Percentiles rank a stretch among this genome's conserved stretches.
Evolutionary conservation across 2,113 vertebrate genomes (phyloP).

Genomic region (Ginglymostoma cirratum): DNA sequence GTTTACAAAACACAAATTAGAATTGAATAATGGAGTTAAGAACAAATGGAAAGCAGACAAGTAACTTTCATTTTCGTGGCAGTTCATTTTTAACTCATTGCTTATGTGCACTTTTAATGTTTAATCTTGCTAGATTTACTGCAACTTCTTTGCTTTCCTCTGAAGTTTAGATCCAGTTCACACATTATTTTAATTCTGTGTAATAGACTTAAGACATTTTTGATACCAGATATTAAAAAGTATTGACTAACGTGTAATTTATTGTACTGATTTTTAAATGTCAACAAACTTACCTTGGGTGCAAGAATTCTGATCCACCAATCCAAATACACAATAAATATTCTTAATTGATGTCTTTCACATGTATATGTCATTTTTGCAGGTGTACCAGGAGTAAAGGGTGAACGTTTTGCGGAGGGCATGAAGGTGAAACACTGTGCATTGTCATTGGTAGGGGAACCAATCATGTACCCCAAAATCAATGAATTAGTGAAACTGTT

Average conservation of each 20-base stretch:
- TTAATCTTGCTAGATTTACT: too few species aligned
- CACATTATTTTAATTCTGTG: background rate
- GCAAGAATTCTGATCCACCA: background rate
- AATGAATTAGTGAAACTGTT: conserved; percentile 76
- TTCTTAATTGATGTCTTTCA: background rate
- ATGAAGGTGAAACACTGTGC: conserved; percentile 79
- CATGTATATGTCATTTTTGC: conserved; percentile 23
- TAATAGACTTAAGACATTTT: background rate
- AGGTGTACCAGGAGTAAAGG: conserved; percentile 79
- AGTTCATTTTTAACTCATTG: too few species aligned
- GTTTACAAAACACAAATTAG: background rate
- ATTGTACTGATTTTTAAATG: background rate
- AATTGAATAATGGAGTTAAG: background rate
- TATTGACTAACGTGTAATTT: background rate
- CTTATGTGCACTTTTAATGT: too few species aligned
- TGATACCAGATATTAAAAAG: background rate
- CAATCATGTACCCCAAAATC: conserved; percentile 93
- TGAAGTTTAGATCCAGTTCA: background rate
- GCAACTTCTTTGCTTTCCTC: background rate
- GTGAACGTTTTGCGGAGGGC: conserved; percentile 72
- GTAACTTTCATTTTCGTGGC: too few species aligned
- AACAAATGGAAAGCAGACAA: background rate
- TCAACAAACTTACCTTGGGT: background rate
- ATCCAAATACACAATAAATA: background rate
- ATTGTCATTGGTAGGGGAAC: conserved; percentile 86